Percentiles rank a stretch among this genome's conserved stretches.
Conservation (phyloP, 2,113 vertebrate species). For the Antechinus stuartii region DNA sequence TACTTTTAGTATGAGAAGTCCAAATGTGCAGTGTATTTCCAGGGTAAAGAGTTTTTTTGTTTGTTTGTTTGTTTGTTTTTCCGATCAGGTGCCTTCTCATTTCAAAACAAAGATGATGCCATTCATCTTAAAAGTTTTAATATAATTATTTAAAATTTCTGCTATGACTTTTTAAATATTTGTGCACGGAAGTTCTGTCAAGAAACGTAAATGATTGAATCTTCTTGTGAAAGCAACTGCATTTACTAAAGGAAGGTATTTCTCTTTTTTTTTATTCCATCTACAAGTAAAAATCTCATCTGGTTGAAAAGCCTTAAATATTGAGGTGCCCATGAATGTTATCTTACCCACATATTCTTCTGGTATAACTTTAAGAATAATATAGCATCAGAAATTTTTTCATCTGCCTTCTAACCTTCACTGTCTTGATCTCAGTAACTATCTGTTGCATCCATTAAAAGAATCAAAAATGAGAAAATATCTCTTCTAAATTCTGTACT, state of each 20-base stretch:
- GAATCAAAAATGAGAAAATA: too few relatives aligned
- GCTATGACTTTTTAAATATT: not conserved
- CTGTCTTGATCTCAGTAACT: not conserved
- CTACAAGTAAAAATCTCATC: not conserved
- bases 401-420: not conserved
- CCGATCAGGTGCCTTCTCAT: not conserved
- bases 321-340: not conserved
- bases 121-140: not conserved
- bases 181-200: not conserved
- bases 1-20: not conserved
- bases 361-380: not conserved
- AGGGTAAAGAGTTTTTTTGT: not conserved
- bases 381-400: not conserved
- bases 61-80: too few relatives aligned
- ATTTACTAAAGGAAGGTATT: not conserved
- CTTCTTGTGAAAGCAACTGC: not conserved
- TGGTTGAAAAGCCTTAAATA: not conserved
- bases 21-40: not conserved
- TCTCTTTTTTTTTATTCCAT: not conserved
- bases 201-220: not conserved
- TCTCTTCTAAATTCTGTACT: not conserved
- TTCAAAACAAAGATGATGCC: not conserved
- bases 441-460: not conserved
- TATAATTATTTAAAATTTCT: not conserved
- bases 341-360: not conserved